Conservation (phyloP, 92 coral and sea anemone genomes). For the Porites cylindrica region DNA sequence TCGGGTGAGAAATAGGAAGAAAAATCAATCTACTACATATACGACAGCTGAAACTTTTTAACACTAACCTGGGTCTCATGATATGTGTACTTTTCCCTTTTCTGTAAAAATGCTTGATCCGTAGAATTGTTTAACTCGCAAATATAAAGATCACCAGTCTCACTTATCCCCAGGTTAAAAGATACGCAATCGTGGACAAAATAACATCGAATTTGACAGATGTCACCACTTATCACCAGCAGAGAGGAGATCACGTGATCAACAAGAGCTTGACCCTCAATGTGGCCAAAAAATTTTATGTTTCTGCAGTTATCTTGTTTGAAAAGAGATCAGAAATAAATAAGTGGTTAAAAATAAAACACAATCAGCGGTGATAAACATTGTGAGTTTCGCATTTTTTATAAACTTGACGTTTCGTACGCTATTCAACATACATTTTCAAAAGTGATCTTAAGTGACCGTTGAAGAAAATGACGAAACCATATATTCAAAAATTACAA, state of each 20-base stretch:
- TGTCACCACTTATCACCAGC: not conserved
- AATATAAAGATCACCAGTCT: not conserved
- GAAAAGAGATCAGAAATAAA: not conserved
- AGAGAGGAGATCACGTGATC: constrained; percentile 12
- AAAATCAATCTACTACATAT: too few species aligned
- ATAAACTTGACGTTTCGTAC: too few species aligned
- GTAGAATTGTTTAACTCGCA: constrained; percentile 51
- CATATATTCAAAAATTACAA: too few species aligned
- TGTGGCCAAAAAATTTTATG: not conserved
- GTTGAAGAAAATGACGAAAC: too few species aligned
- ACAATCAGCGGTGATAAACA: not conserved
- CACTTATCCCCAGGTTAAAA: constrained; percentile 33
- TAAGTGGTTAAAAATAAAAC: not conserved
- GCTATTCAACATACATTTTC: too few species aligned
- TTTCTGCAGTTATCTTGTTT: constrained; percentile 9
- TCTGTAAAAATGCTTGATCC: not conserved
- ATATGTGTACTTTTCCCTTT: not conserved
- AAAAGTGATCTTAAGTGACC: too few species aligned
- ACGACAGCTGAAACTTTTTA: not conserved
- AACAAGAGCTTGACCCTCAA: not conserved
- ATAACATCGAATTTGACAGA: constrained; percentile 16
- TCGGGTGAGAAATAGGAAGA: too few species aligned
- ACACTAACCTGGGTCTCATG: constrained; percentile 29
- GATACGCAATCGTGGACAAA: constrained; percentile 36
- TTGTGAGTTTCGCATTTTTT: too few species aligned